Percentiles rank a stretch among this genome's conserved stretches.
Evolutionary conservation across 64 coral and sea anemone species (phyloP).

Genomic region (Catalaphyllia jardinei): DNA sequence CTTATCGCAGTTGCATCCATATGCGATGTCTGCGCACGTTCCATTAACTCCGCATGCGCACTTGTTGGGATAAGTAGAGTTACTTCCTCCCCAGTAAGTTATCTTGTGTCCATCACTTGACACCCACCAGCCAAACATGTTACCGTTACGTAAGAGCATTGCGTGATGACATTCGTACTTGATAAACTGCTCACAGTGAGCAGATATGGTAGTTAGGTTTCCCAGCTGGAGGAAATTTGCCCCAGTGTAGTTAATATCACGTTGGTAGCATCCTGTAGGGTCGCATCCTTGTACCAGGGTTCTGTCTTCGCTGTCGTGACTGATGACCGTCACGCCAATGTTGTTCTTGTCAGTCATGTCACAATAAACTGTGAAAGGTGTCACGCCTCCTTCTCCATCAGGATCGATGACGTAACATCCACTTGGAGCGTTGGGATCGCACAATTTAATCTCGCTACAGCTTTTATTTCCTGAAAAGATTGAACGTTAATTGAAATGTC

Average conservation of each 20-base stretch:
- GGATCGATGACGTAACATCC: slow-evolving; percentile 49
- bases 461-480: background rate
- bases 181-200: slow-evolving; percentile 41
- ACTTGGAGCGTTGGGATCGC: background rate
- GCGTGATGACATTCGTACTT: too few relatives aligned
- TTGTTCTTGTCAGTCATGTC: slow-evolving; percentile 71
- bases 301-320: slow-evolving; percentile 66
- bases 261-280: background rate
- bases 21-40: background rate
- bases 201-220: background rate
- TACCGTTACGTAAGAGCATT: too few relatives aligned
- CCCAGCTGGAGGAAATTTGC: background rate
- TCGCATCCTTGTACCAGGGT: slow-evolving; percentile 24
- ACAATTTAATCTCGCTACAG: slow-evolving; percentile 41
- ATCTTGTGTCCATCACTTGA: too few relatives aligned
- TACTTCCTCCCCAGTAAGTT: too few relatives aligned
- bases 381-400: background rate
- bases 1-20: slow-evolving; percentile 48
- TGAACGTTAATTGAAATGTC: background rate
- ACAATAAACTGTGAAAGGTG: slow-evolving; percentile 35
- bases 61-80: background rate
- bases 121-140: too few relatives aligned
- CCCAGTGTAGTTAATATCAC: slow-evolving; percentile 6
- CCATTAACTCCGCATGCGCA: slow-evolving; percentile 47
- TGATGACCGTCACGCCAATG: slow-evolving; percentile 55